Percentiles rank a stretch among this genome's conserved stretches.
phyloP scores from a whole-genome alignment of 1,140 invertebrate species.

The Holotrichia oblita region DNA sequence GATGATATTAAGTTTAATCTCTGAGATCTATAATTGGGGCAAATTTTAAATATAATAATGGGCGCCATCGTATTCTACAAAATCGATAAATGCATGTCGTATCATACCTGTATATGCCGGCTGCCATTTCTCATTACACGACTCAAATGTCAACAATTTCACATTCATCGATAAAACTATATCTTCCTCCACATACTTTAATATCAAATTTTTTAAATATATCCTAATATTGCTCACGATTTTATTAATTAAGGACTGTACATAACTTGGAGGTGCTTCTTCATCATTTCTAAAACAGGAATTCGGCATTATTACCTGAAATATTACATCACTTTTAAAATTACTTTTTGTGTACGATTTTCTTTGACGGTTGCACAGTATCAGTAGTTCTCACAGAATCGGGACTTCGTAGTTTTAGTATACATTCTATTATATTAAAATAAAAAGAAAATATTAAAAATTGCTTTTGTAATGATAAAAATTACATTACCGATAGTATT shows the following conservation, averaged over 20 bases:
- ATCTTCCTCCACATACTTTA: slow-evolving; percentile 98
- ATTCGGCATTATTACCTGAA: no score
- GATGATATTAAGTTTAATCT: no score
- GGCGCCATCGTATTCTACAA: no score
- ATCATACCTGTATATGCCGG: slow-evolving; percentile 81
- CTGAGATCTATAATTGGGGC: no score
- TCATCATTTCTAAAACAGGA: slow-evolving; percentile 61
- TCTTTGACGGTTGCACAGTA: slow-evolving; percentile 38
- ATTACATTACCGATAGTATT: slow-evolving; percentile 84
- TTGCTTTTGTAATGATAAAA: slow-evolving; percentile 3
- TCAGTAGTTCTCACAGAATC: slow-evolving; percentile 39
- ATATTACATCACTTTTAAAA: neutral
- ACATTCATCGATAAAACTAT: slow-evolving; percentile 95
- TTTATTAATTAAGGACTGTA: slow-evolving; percentile 85
- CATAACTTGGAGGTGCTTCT: slow-evolving; percentile 69
- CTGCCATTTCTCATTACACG: slow-evolving; percentile 86
- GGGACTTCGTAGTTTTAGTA: slow-evolving; percentile 58
- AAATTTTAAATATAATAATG: no score
- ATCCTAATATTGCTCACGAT: slow-evolving; percentile 92
- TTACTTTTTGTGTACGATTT: slow-evolving; percentile 37
- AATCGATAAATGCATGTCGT: neutral
- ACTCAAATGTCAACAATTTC: slow-evolving; percentile 83
- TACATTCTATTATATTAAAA: slow-evolving; percentile 57
- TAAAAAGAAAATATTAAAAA: slow-evolving; percentile 17
- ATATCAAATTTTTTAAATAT: slow-evolving; percentile 91